Conservation (phyloP, 2,797 vertebrate species). For the Poeciliopsis gracilis region DNA sequence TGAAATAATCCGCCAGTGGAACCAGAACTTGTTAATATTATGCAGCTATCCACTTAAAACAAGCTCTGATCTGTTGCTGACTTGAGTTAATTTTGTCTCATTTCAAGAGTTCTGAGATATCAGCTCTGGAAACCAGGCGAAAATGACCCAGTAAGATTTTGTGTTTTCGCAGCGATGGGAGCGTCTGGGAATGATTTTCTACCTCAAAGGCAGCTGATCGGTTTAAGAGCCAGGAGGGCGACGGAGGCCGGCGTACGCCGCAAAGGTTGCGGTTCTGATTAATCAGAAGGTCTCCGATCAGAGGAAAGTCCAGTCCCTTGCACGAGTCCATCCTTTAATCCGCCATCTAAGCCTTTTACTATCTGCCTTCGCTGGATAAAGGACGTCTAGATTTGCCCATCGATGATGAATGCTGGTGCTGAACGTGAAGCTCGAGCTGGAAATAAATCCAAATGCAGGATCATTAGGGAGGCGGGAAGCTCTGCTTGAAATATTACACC, state of each 20-base stretch:
- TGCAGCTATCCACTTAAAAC: too few species aligned
- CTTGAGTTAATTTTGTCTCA: too few species aligned
- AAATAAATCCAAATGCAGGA: slow-evolving; percentile 7
- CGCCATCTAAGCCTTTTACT: slow-evolving; percentile 5
- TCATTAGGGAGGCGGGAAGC: neutral
- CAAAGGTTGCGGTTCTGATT: slow-evolving; percentile 19
- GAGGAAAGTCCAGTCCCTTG: slow-evolving; percentile 19
- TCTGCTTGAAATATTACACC: slow-evolving; percentile 1
- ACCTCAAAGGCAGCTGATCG: neutral
- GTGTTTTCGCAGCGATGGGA: too few species aligned
- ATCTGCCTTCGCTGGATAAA: slow-evolving; percentile 21
- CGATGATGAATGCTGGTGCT: slow-evolving; percentile 9
- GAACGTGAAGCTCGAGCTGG: slow-evolving; percentile 3
- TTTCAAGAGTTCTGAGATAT: too few species aligned
- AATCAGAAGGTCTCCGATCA: slow-evolving; percentile 25
- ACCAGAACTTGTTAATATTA: too few species aligned
- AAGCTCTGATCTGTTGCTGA: too few species aligned
- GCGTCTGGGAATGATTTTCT: neutral
- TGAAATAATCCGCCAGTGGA: too few species aligned
- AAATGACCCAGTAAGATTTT: too few species aligned
- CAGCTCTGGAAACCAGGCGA: too few species aligned
- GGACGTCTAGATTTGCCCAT: slow-evolving; percentile 13
- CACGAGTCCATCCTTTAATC: slow-evolving; percentile 24
- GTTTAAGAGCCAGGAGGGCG: neutral
- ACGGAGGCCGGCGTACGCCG: neutral